phyloP scores from a whole-genome alignment of 2,113 vertebrate species.

The Elephantulus edwardii region DNA sequence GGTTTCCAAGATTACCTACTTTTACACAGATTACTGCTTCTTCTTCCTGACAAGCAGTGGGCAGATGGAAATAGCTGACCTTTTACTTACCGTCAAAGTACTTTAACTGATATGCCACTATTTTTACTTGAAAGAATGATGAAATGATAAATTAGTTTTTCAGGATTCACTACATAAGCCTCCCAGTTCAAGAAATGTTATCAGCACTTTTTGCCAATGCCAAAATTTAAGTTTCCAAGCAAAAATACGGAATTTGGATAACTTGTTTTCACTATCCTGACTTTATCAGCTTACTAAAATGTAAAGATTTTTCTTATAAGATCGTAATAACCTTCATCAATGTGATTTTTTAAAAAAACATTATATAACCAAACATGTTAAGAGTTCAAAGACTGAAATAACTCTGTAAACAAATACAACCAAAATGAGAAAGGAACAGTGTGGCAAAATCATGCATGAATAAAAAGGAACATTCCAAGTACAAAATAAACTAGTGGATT shows the following conservation, averaged over 20 bases:
- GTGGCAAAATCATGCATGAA: not conserved
- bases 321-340: not conserved
- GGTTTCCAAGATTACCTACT: not conserved
- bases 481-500: not conserved
- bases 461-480: not conserved
- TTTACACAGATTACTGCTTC: not conserved
- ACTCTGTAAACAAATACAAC: not conserved
- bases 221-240: not conserved
- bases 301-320: not conserved
- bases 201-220: not conserved
- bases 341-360: not conserved
- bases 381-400: not conserved
- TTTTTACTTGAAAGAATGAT: not conserved
- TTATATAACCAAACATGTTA: not conserved
- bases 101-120: not conserved
- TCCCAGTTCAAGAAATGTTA: not conserved
- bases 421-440: not conserved
- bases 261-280: not conserved
- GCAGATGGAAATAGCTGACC: no score
- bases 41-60: not conserved
- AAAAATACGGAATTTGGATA: slow-evolving; percentile 2
- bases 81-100: no score
- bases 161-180: not conserved
- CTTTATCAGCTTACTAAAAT: not conserved
- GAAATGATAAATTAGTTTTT: not conserved